phyloP scores from a whole-genome alignment of 2,113 vertebrate genomes.

The Dasypus novemcinctus region DNA sequence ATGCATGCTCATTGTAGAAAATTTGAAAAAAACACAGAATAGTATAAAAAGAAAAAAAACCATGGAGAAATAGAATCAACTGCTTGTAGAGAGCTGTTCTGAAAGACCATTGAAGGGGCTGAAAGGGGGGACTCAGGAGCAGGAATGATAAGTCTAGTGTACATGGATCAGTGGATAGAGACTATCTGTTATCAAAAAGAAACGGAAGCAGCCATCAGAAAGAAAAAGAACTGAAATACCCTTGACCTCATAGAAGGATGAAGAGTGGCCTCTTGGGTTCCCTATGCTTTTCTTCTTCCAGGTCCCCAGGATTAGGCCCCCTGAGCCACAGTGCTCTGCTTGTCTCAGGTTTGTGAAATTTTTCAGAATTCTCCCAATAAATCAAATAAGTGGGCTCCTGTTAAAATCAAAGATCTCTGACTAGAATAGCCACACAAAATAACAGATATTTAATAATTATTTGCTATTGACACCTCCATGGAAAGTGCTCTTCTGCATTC shows the following conservation, averaged over 20 bases:
- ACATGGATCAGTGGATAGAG: not conserved
- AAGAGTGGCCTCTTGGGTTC: not conserved
- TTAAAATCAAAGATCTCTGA: not conserved
- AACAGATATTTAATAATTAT: not conserved
- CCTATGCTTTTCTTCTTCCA: not conserved
- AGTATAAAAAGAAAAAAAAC: not conserved
- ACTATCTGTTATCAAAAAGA: not conserved
- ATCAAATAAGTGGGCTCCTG: not conserved
- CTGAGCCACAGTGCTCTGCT: not conserved
- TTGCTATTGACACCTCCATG: not conserved
- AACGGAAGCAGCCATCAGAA: not conserved
- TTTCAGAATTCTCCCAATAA: not conserved
- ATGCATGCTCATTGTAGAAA: not conserved
- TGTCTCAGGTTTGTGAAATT: not conserved
- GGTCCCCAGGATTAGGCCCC: not conserved
- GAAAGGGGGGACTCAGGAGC: not conserved
- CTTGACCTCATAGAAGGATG: not conserved
- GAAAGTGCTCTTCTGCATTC: not conserved
- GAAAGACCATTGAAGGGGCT: not conserved
- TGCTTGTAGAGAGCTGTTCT: not conserved
- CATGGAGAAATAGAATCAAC: not conserved
- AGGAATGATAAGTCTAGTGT: not conserved
- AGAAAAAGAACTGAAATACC: not conserved
- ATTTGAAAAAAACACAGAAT: not conserved
- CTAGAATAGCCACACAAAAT: not conserved